Evolutionary conservation across 2,797 vertebrate species (phyloP).

Genomic region (Periophthalmus magnuspinnatus): DNA sequence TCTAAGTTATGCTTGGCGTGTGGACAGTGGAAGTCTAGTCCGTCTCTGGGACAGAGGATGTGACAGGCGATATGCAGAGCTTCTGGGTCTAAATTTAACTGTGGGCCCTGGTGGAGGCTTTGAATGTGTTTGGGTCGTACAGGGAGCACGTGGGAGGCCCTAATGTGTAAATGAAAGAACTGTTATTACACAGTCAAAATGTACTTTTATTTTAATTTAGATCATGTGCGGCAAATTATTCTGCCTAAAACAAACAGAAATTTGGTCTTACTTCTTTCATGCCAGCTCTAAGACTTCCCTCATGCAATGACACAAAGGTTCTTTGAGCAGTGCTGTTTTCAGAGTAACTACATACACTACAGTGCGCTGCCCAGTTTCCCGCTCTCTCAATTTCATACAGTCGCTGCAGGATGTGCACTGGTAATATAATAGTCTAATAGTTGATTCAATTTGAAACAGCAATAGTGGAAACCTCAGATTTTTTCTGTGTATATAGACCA

Average conservation of each 20-base stretch:
- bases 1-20: constrained; percentile 63
- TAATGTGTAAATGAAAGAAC: constrained; percentile 21
- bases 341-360: constrained; percentile 54
- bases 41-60: constrained; percentile 63
- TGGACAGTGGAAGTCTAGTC: constrained; percentile 70
- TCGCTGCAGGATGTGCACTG: constrained; percentile 38
- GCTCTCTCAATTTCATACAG: constrained; percentile 32
- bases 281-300: constrained; percentile 46
- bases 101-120: constrained; percentile 46
- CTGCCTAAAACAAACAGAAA: constrained; percentile 41
- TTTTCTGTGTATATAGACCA: constrained; percentile 37
- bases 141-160: constrained; percentile 47
- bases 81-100: constrained; percentile 75
- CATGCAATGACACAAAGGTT: constrained; percentile 62
- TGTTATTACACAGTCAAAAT: constrained; percentile 19
- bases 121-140: constrained; percentile 49
- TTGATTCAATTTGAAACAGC: constrained; percentile 45
- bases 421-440: constrained; percentile 56
- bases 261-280: constrained; percentile 43
- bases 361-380: constrained; percentile 49
- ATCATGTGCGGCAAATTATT: background rate
- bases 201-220: background rate
- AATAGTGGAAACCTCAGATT: constrained; percentile 29
- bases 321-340: constrained; percentile 70
- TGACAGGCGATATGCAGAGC: constrained; percentile 73